Base-by-base conservation (phyloP, 2,888 invertebrate species). In the Tetragnatha montana region DNA sequence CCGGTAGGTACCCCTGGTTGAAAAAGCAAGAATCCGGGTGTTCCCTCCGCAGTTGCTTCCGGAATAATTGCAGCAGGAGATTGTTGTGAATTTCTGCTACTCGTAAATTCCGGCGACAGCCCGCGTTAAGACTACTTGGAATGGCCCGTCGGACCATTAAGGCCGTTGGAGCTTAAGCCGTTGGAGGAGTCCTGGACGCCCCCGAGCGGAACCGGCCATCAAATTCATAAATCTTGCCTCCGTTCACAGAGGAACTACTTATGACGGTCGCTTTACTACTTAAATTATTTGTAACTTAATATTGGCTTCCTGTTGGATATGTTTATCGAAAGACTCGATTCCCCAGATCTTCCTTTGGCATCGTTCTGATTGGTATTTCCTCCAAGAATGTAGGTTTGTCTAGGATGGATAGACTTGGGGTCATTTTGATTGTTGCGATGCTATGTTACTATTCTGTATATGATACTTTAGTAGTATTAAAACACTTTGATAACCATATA, bases 31-130 rank as follows among this genome's bases (percentile, higher is more conserved):
- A 51, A 76, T 49, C 47, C 75, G 49, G 14, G n/a, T 10, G 19
- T 14, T 21, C 50, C 80, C n/a, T 19, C 73, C 60, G 74, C 79
- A 80, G n/a, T 17, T n/a, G 14, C 71, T 73, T 21, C 50, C 70
- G 74, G 70, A 87, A 82, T 87, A 87, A 87, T 87, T 87, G 87
- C 81, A 69, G 81, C 75, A 81, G 47, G 87, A 87, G 87, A 82
- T 78, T 87, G 87, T 81, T 82, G 81, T 78, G 81, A 87, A 87
- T 87, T 87, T 87, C 73, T 49, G 12, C 68, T 14, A 70, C 81
- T 87, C 87, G 81, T 87, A 87, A 87, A 87, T 87, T 87, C 76
- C 8, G 21, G 76, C 81, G 87, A 71, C 87, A 87, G 87, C 87
- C 51, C 81, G 78, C 81, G 87, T 87, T 87, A 81, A 87, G 87